Conservation (phyloP, 2,797 vertebrate species). For the Danio albolineatus region DNA sequence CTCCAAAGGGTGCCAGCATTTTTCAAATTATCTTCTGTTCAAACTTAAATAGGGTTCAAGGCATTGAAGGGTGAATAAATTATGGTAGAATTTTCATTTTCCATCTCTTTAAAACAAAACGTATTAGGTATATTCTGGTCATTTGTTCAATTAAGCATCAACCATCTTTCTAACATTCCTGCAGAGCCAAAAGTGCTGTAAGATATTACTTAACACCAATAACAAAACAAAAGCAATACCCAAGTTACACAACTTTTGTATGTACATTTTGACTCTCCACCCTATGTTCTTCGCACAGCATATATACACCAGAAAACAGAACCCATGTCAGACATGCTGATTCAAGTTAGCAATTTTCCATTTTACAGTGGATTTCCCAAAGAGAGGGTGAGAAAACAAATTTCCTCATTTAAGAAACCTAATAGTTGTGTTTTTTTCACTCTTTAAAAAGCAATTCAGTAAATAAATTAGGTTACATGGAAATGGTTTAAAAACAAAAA, state of each 20-base stretch:
- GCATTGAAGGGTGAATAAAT: too few relatives aligned
- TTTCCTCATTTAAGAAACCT: neutral
- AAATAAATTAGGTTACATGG: neutral
- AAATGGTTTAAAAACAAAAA: neutral
- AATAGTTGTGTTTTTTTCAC: neutral
- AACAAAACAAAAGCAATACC: neutral
- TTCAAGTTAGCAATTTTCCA: neutral
- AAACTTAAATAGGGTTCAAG: too few relatives aligned
- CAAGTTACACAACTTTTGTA: conserved; percentile 9
- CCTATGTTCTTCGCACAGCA: neutral
- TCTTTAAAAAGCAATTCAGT: neutral
- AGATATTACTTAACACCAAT: neutral
- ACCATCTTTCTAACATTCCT: neutral
- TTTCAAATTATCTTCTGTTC: too few relatives aligned
- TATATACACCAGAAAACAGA: neutral
- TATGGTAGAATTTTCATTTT: too few relatives aligned
- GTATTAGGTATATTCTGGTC: neutral
- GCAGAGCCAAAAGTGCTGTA: neutral
- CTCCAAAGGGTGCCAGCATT: too few relatives aligned
- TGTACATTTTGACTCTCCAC: neutral
- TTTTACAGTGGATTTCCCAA: neutral
- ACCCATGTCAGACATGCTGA: neutral
- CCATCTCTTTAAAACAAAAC: neutral
- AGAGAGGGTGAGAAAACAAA: neutral
- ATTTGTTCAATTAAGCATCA: neutral